Evolutionary conservation across 1,140 invertebrate genomes (phyloP).

Genomic region (Armadillidium nasatum): DNA sequence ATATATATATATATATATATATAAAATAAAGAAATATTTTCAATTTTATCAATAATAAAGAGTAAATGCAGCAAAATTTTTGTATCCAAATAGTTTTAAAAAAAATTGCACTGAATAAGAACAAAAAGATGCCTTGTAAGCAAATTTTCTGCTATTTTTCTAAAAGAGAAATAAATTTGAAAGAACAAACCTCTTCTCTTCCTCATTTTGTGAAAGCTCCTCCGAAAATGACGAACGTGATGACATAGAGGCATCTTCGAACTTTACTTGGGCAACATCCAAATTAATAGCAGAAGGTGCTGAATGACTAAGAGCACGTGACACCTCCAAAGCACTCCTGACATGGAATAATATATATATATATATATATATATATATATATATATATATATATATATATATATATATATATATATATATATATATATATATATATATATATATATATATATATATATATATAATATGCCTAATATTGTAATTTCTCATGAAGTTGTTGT

Average conservation of each 20-base stretch:
- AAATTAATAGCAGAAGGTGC: conserved; percentile 79
- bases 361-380: conserved; percentile 6
- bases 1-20: too few relatives aligned
- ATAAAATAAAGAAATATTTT: too few relatives aligned
- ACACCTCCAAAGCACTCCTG: conserved; percentile 57
- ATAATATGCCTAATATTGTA: too few relatives aligned
- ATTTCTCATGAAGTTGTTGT: too few relatives aligned
- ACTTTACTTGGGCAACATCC: conserved; percentile 67
- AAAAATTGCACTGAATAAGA: too few relatives aligned
- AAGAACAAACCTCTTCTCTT: background rate
- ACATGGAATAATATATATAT: background rate
- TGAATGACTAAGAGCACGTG: conserved; percentile 69
- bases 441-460: background rate
- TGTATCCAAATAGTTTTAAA: too few relatives aligned
- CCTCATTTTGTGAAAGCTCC: background rate
- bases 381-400: background rate
- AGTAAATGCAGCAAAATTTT: too few relatives aligned
- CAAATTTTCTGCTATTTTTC: background rate
- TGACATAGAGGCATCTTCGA: conserved; percentile 48
- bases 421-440: conserved; percentile 14
- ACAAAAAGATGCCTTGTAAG: background rate
- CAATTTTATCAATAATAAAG: too few relatives aligned
- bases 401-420: conserved; percentile 11
- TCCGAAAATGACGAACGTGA: conserved; percentile 13
- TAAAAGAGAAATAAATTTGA: background rate